A percentile compares a stretch with the other conserved stretches of the same genome.
These are phyloP conservation scores for Otus scops DNA, from an alignment of 2,797 vertebrate species.

Conservation along the genomic window DNA sequence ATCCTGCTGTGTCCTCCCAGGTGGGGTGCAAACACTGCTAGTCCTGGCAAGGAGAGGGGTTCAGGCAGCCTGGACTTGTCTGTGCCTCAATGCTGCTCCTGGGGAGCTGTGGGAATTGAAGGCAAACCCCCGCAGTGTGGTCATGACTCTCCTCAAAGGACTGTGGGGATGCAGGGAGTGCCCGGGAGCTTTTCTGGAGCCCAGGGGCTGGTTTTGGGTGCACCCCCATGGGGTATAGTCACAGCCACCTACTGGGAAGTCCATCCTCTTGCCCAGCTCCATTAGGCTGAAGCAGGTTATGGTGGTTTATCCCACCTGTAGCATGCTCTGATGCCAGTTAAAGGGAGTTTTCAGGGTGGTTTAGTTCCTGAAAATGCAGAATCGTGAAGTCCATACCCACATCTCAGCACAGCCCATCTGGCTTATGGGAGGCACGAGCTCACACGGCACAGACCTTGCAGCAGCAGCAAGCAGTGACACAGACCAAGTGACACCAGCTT, in stretches of 20 bases:
- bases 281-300: neutral
- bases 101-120: neutral
- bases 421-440: fast-evolving
- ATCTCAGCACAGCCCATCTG: neutral
- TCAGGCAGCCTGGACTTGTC: neutral
- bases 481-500: neutral
- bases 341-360: neutral
- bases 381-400: neutral
- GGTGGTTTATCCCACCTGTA: neutral
- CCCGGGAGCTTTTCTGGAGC: neutral
- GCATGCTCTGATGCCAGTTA: neutral
- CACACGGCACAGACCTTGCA: neutral
- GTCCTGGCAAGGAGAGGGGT: neutral
- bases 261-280: neutral
- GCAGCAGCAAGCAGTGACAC: neutral
- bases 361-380: neutral
- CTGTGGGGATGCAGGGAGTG: fast-evolving
- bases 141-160: fast-evolving
- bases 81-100: neutral
- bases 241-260: neutral
- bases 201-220: neutral
- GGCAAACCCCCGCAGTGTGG: neutral
- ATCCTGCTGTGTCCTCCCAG: neutral
- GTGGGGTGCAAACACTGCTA: neutral
- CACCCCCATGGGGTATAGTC: fast-evolving